phyloP scores from a whole-genome alignment of 2,888 invertebrate genomes.

The Ormyrus pomaceus region DNA sequence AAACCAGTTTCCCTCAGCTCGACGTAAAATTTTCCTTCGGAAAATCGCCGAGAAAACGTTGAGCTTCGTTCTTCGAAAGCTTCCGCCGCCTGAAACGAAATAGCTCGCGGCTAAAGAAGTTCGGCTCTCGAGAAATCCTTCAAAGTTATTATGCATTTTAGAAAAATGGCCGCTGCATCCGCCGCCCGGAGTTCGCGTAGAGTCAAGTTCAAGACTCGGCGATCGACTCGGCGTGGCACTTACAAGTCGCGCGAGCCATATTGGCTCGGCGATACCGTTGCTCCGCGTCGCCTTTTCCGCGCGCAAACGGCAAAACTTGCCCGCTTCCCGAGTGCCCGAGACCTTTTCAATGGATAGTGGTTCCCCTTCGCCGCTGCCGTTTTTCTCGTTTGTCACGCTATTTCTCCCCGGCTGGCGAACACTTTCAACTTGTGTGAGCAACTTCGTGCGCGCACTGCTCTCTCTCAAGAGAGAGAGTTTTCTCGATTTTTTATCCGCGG shows the following conservation, averaged over 20 bases:
- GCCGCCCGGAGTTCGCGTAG: constrained; percentile 2
- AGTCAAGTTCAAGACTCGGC: constrained; percentile 42
- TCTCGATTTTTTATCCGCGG: constrained; percentile 2
- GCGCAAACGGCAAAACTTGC: constrained; percentile 19
- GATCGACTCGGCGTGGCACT: neutral
- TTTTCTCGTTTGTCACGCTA: neutral
- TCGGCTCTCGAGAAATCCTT: neutral
- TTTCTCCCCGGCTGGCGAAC: no score
- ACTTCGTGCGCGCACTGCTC: no score
- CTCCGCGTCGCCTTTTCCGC: constrained; percentile 27
- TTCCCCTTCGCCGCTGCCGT: constrained; percentile 8
- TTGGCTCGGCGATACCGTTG: constrained; percentile 39
- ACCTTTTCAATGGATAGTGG: constrained; percentile 43
- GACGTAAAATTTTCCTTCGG: no score
- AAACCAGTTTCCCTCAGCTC: no score
- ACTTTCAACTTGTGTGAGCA: no score
- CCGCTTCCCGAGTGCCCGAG: neutral
- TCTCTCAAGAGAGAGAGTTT: neutral
- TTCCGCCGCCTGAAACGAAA: neutral
- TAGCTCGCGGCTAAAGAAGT: no score
- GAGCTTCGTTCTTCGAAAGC: neutral
- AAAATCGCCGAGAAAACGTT: no score
- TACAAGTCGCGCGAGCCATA: constrained; percentile 9
- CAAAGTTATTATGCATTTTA: constrained; percentile 15
- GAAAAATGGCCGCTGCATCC: constrained; percentile 14